Evolutionary conservation across 2,113 vertebrate genomes (phyloP).

Genomic region (Chionodraco myersi): DNA sequence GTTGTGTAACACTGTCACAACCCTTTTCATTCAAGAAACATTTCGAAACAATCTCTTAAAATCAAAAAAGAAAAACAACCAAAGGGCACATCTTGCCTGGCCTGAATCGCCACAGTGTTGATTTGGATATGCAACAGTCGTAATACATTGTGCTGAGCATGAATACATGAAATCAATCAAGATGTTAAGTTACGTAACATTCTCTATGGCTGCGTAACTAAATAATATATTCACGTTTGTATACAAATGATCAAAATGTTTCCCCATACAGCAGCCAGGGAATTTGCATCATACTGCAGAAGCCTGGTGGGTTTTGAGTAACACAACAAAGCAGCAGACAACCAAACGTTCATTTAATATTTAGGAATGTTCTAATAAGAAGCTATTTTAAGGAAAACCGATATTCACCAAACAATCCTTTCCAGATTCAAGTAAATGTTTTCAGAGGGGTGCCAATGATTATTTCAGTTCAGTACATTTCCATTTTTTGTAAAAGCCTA

Average conservation of each 20-base stretch:
- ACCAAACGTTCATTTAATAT: slow-evolving; percentile 19
- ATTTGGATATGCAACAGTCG: slow-evolving; percentile 58
- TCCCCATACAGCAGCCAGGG: slow-evolving; percentile 15
- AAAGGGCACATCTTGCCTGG: slow-evolving; percentile 47
- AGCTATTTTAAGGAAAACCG: slow-evolving; percentile 45
- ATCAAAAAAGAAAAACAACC: slow-evolving; percentile 39
- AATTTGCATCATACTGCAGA: slow-evolving; percentile 37
- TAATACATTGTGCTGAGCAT: slow-evolving; percentile 40
- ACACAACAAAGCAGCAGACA: slow-evolving; percentile 37
- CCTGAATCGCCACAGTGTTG: slow-evolving; percentile 65
- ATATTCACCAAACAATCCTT: slow-evolving; percentile 52
- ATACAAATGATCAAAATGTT: slow-evolving; percentile 40
- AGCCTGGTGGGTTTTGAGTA: slow-evolving; percentile 22
- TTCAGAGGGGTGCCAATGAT: slow-evolving; percentile 28
- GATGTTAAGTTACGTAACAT: slow-evolving; percentile 20
- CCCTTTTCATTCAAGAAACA: slow-evolving; percentile 49
- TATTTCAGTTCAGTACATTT: slow-evolving; percentile 20
- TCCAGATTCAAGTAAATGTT: slow-evolving; percentile 33
- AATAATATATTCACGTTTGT: slow-evolving; percentile 42
- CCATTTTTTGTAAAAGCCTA: slow-evolving; percentile 15
- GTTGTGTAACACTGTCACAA: slow-evolving; percentile 29
- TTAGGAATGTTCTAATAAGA: slow-evolving; percentile 35
- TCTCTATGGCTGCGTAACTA: slow-evolving; percentile 25
- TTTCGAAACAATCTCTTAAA: slow-evolving; percentile 20
- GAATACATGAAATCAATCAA: slow-evolving; percentile 30